Evolutionary conservation across 2,888 invertebrate genomes (phyloP).

Genomic region (Brachylomia viminalis): DNA sequence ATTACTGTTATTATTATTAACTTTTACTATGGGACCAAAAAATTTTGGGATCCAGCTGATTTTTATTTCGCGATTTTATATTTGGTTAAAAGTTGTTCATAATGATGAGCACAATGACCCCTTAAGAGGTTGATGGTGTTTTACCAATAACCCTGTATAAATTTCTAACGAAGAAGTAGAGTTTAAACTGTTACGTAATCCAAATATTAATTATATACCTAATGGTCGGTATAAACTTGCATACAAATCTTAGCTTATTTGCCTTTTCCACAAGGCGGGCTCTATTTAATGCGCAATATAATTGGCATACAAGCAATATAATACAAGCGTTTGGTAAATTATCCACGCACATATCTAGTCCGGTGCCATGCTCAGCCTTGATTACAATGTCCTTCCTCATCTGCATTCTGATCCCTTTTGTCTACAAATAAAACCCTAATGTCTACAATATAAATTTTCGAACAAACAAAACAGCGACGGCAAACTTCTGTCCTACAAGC

Average conservation of each 20-base stretch:
- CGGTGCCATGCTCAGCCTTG: neutral
- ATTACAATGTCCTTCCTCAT: neutral
- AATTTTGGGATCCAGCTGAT: too few relatives aligned
- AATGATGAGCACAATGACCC: too few relatives aligned
- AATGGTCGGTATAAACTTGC: neutral
- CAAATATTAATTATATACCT: too few relatives aligned
- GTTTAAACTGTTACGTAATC: neutral
- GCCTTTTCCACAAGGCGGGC: neutral
- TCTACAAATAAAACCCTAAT: neutral
- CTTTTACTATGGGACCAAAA: too few relatives aligned
- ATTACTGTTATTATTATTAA: too few relatives aligned
- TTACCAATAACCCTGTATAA: too few relatives aligned
- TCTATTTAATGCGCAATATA: neutral
- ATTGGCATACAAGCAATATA: neutral
- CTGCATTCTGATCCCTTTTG: neutral
- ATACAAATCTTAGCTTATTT: neutral
- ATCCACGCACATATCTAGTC: neutral
- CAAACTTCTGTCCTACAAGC: neutral
- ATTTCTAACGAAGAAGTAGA: neutral
- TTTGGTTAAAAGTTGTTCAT: too few relatives aligned
- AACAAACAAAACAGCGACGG: conserved; percentile 5
- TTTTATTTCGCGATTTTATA: too few relatives aligned
- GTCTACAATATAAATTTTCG: neutral
- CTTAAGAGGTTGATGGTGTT: too few relatives aligned
- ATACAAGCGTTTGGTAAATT: neutral